Conservation (phyloP, 2,888 invertebrate genomes). For the Chironomus tentans region DNA sequence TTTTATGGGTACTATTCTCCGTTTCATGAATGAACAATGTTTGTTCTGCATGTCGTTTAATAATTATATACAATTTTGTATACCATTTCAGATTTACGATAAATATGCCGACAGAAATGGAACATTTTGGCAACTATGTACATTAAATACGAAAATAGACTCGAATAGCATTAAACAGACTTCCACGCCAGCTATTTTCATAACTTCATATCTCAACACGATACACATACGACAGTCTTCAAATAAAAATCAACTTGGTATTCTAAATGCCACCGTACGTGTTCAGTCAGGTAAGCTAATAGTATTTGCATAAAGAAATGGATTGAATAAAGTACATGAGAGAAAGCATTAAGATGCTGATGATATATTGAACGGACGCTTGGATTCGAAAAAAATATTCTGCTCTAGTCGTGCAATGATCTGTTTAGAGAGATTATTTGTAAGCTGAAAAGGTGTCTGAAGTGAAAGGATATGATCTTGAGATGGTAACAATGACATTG, state of each 20-base stretch:
- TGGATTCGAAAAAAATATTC: too few relatives aligned
- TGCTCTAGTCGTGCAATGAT: too few relatives aligned
- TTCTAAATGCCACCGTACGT: constrained; percentile 52
- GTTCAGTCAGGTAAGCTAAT: constrained; percentile 47
- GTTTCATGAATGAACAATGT: not conserved
- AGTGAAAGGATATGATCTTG: too few relatives aligned
- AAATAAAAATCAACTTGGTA: constrained; percentile 40
- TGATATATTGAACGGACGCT: too few relatives aligned
- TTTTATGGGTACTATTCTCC: not conserved
- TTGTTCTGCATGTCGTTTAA: not conserved
- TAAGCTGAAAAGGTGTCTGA: too few relatives aligned
- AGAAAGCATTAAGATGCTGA: too few relatives aligned
- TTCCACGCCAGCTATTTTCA: constrained; percentile 44
- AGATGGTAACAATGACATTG: too few relatives aligned
- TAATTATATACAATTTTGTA: not conserved
- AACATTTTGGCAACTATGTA: constrained; percentile 59
- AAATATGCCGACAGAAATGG: constrained; percentile 63
- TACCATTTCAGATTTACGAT: constrained; percentile 47
- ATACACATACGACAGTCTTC: constrained; percentile 50
- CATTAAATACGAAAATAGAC: constrained; percentile 31
- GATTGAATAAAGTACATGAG: not conserved
- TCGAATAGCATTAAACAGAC: constrained; percentile 18
- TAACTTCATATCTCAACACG: constrained; percentile 60
- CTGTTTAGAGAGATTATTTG: too few relatives aligned
- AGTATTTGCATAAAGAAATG: constrained; percentile 20